Evolutionary conservation across 2,888 invertebrate genomes (phyloP).

Genomic region (Icerya purchasi): DNA sequence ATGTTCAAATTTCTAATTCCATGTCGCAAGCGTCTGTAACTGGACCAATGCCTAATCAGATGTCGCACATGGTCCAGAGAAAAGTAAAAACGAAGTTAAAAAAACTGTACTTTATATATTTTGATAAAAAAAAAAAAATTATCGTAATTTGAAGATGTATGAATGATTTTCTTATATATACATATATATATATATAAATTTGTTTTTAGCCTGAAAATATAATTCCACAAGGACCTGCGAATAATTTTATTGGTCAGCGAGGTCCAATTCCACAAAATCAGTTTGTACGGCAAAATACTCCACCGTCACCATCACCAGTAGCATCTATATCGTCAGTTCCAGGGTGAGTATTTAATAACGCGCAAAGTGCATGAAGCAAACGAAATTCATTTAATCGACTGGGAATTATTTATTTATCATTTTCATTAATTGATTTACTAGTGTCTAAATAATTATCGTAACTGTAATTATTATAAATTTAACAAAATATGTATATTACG

Average conservation of each 20-base stretch:
- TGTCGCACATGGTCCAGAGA: conserved; percentile 19
- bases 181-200: too few relatives aligned
- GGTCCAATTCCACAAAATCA: conserved; percentile 33
- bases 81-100: conserved; percentile 13
- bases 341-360: background rate
- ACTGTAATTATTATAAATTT: too few relatives aligned
- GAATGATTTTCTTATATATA: too few relatives aligned
- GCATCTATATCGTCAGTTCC: background rate
- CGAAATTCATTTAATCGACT: too few relatives aligned
- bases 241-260: background rate
- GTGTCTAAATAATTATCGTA: too few relatives aligned
- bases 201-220: background rate
- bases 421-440: too few relatives aligned
- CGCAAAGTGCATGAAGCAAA: too few relatives aligned
- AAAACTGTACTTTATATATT: background rate
- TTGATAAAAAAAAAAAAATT: background rate
- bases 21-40: background rate
- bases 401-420: too few relatives aligned
- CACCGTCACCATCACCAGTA: conserved; percentile 34
- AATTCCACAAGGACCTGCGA: background rate
- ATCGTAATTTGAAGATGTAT: too few relatives aligned
- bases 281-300: conserved; percentile 49
- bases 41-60: conserved; percentile 16
- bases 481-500: too few relatives aligned
- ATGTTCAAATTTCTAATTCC: background rate